Conservation (phyloP, 2,888 invertebrate species). For the Sepioteuthis lessoniana region DNA sequence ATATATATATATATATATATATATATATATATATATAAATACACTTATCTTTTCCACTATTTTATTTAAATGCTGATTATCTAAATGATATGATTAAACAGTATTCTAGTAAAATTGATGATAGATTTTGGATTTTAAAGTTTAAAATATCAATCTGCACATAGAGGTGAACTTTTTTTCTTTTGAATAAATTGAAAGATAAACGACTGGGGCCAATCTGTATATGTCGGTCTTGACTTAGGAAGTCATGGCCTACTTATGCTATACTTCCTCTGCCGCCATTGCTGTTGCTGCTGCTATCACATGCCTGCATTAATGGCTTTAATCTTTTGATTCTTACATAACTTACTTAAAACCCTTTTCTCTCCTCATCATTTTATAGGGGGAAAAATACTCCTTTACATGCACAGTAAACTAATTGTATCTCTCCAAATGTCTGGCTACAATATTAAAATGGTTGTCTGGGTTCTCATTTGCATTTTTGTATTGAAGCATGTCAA, state of each 20-base stretch:
- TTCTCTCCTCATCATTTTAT: background rate
- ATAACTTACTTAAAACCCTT: background rate
- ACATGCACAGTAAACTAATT: background rate
- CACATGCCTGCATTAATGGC: background rate
- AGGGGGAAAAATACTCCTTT: background rate
- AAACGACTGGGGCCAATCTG: background rate
- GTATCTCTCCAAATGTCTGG: background rate
- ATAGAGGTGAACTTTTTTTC: background rate
- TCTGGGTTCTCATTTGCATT: background rate
- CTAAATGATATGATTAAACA: too few relatives aligned
- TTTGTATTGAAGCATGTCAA: background rate
- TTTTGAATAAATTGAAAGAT: background rate
- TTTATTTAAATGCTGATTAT: too few relatives aligned
- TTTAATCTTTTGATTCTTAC: background rate
- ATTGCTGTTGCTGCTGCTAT: background rate
- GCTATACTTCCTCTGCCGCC: slow-evolving; percentile 14
- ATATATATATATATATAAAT: too few relatives aligned
- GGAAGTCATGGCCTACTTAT: slow-evolving; percentile 33
- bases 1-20: too few relatives aligned
- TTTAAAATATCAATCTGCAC: too few relatives aligned
- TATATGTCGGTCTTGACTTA: background rate
- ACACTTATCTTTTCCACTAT: too few relatives aligned
- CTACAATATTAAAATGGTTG: slow-evolving; percentile 8
- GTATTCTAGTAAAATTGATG: too few relatives aligned
- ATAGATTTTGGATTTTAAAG: too few relatives aligned